Evolutionary conservation across 2,888 invertebrate species (phyloP).

Genomic region (Carabus problematicus): DNA sequence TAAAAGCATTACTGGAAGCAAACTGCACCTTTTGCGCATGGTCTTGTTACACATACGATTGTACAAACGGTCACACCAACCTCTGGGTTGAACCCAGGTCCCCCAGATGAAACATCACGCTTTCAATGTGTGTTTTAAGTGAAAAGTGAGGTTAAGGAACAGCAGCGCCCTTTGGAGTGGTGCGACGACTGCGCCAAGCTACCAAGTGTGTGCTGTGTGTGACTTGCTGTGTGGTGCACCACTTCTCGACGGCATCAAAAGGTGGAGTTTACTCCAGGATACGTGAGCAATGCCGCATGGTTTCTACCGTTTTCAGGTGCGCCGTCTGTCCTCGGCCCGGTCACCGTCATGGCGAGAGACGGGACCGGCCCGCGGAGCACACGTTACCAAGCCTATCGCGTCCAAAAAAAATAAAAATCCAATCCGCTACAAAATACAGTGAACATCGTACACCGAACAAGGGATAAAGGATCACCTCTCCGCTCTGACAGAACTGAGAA

Average conservation of each 20-base stretch:
- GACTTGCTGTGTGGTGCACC: conserved; percentile 14
- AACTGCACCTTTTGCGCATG: conserved; percentile 36
- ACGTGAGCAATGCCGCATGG: conserved; percentile 34
- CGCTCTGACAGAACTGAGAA: too few relatives aligned
- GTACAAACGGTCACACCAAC: conserved; percentile 3
- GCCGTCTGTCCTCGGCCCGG: conserved; percentile 36
- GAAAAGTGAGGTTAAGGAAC: neutral
- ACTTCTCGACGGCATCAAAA: conserved; percentile 47
- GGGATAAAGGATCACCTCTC: too few relatives aligned
- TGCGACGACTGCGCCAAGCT: neutral
- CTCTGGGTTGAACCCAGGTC: neutral
- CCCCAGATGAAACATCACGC: neutral
- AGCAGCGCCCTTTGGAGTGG: neutral
- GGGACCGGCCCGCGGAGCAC: neutral
- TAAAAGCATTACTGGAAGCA: conserved; percentile 30
- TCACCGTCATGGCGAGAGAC: conserved; percentile 1
- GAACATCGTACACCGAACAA: conserved; percentile 14
- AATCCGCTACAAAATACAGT: conserved; percentile 25
- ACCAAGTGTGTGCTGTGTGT: conserved; percentile 13
- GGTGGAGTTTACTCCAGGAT: conserved; percentile 63
- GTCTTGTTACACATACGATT: conserved; percentile 2
- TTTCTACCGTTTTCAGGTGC: conserved; percentile 36
- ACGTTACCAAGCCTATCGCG: conserved; percentile 33
- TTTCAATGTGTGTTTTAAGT: neutral
- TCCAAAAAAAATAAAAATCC: conserved; percentile 34